phyloP scores from a whole-genome alignment of 2,888 invertebrate genomes.

The Prosopocoilus inquinatus region DNA sequence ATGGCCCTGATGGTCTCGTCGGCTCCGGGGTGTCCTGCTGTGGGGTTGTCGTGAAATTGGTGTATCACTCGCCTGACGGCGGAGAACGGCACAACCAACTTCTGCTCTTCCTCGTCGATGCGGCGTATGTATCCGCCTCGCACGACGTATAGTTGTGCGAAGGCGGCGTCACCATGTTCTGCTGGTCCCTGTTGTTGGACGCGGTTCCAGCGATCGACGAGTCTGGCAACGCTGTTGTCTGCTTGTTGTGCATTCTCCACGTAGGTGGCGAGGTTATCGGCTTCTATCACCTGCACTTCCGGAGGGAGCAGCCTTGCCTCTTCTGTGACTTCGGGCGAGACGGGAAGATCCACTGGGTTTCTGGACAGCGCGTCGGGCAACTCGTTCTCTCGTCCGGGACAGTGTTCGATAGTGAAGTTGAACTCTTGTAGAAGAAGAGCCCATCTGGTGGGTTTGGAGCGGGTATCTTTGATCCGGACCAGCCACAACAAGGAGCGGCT shows the following conservation, averaged over 20 bases:
- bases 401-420: slow-evolving; percentile 28
- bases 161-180: not conserved
- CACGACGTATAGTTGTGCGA: not conserved
- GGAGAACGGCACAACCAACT: not conserved
- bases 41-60: slow-evolving; percentile 5
- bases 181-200: not conserved
- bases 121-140: not conserved
- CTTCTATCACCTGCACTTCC: too few relatives aligned
- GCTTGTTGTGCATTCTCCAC: not conserved
- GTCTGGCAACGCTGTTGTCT: not conserved
- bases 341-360: slow-evolving; percentile 1
- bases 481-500: slow-evolving; percentile 28
- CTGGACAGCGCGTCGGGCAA: slow-evolving; percentile 25
- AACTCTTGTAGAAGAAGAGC: slow-evolving; percentile 25
- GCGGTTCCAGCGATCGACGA: not conserved
- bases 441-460: slow-evolving; percentile 23
- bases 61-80: not conserved
- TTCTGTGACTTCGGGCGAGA: too few relatives aligned
- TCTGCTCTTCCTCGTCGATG: not conserved
- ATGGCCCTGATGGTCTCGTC: slow-evolving; percentile 16
- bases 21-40: slow-evolving; percentile 16
- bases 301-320: too few relatives aligned
- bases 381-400: slow-evolving; percentile 24
- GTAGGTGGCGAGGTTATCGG: not conserved
- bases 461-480: slow-evolving; percentile 12